A percentile compares a stretch with the other conserved stretches of the same genome.
These are phyloP conservation scores for Ascaphus truei DNA, from an alignment of 2,113 vertebrate genomes.

Conservation along the genomic window DNA sequence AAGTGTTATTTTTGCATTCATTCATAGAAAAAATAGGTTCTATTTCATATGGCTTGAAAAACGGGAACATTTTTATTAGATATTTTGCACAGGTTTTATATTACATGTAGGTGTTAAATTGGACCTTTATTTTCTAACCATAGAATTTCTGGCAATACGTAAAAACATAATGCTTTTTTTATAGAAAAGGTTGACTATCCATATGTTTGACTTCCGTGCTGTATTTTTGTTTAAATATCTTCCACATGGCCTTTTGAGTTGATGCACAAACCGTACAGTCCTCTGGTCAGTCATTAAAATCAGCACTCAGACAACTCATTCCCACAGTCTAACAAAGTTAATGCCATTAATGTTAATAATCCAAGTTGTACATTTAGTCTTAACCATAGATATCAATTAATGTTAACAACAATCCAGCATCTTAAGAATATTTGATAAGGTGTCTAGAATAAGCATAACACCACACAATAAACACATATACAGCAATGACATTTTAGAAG, in stretches of 20 bases:
- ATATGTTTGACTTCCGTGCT: not conserved
- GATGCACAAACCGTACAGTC: not conserved
- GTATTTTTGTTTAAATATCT: constrained; percentile 25
- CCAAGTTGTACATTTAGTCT: not conserved
- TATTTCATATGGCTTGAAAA: constrained; percentile 18
- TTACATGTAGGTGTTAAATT: no score
- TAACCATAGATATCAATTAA: not conserved
- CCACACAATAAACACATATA: constrained; percentile 77
- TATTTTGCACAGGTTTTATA: no score
- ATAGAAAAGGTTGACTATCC: no score
- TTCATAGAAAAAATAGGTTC: no score
- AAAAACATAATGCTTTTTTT: no score
- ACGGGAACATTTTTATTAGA: constrained; percentile 7
- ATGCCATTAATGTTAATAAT: not conserved
- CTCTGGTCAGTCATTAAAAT: constrained; percentile 37
- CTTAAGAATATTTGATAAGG: constrained; percentile 2
- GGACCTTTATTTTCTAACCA: no score
- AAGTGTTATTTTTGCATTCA: no score
- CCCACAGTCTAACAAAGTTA: not conserved
- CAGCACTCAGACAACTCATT: not conserved
- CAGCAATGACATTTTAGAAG: constrained; percentile 92
- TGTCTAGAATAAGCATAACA: constrained; percentile 81
- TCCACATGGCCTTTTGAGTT: not conserved
- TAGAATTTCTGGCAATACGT: no score
- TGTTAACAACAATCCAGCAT: not conserved